Conservation (phyloP, 1,140 invertebrate species). For the Hyles vespertilio region DNA sequence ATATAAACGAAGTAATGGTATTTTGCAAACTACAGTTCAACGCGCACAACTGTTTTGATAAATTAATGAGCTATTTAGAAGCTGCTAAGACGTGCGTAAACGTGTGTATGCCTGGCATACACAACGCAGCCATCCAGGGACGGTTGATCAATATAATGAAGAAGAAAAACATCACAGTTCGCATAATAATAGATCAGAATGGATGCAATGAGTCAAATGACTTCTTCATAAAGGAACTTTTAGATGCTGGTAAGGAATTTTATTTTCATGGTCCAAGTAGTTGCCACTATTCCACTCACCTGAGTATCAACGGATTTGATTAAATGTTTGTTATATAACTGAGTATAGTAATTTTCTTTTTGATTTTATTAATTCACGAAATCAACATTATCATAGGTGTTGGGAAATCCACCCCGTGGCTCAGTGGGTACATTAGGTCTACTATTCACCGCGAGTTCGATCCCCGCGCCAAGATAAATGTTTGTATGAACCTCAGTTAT, state of each 20-base stretch:
- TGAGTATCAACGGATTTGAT: too few relatives aligned
- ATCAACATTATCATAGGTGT: too few relatives aligned
- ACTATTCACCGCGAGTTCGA: too few relatives aligned
- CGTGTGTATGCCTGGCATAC: conserved; percentile 67
- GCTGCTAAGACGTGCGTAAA: conserved; percentile 47
- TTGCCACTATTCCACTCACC: too few relatives aligned
- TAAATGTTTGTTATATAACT: too few relatives aligned
- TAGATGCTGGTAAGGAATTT: conserved; percentile 47
- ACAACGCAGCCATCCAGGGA: conserved; percentile 63
- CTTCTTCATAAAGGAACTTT: conserved; percentile 58
- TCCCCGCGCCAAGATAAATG: too few relatives aligned
- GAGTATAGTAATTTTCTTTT: too few relatives aligned
- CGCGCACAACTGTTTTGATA: conserved; percentile 64
- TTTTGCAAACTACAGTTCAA: conserved; percentile 69
- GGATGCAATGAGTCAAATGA: conserved; percentile 60
- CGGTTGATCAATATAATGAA: conserved; percentile 50
- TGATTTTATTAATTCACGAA: too few relatives aligned
- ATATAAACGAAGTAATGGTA: conserved; percentile 69
- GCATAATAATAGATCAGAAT: conserved; percentile 54
- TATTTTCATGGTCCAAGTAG: too few relatives aligned
- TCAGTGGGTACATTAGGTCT: too few relatives aligned
- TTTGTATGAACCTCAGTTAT: too few relatives aligned
- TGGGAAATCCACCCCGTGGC: too few relatives aligned
- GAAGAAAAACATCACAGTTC: conserved; percentile 54
- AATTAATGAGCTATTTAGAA: conserved; percentile 61